Percentiles rank a stretch among this genome's conserved stretches.
These are phyloP conservation scores for Desmodus rotundus DNA, from an alignment of 2,113 vertebrate genomes.

Conservation along the genomic window DNA sequence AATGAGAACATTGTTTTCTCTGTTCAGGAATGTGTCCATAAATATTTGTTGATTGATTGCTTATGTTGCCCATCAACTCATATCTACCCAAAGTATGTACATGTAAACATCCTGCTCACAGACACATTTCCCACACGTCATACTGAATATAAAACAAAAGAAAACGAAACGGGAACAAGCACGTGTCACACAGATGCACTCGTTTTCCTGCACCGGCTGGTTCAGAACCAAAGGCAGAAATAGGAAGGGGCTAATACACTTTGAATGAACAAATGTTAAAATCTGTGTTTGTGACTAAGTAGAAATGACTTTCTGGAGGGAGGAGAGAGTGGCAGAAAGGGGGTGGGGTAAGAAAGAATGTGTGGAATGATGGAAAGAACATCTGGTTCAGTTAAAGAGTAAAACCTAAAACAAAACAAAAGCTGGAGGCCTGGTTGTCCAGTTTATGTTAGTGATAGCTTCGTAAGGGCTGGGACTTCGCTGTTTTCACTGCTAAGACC, in stretches of 20 bases:
- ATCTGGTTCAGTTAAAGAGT: slow-evolving; percentile 60
- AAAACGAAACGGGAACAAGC: not conserved
- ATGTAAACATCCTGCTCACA: slow-evolving; percentile 34
- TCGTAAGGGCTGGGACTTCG: not conserved
- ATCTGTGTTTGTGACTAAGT: slow-evolving; percentile 43
- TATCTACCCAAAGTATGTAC: not conserved
- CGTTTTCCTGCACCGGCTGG: not conserved
- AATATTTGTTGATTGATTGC: slow-evolving; percentile 3
- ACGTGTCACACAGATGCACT: not conserved
- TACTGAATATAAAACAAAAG: slow-evolving; percentile 42
- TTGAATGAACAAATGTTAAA: not conserved
- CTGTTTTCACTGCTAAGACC: not conserved
- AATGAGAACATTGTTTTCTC: not conserved
- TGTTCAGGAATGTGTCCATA: slow-evolving; percentile 16
- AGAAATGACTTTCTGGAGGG: slow-evolving; percentile 47
- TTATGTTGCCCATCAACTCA: not conserved
- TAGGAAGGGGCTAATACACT: not conserved
- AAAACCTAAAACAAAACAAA: not conserved
- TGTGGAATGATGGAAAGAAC: slow-evolving; percentile 47
- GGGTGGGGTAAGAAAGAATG: slow-evolving; percentile 11
- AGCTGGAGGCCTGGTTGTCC: not conserved
- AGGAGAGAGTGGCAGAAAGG: not conserved
- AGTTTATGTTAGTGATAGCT: not conserved
- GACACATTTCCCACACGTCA: not conserved
- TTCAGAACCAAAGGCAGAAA: slow-evolving; percentile 18